Percentiles rank a stretch among this genome's conserved stretches.
These are phyloP conservation scores for Augochlora pura DNA, from an alignment of 1,140 invertebrate species.

Conservation along the genomic window DNA sequence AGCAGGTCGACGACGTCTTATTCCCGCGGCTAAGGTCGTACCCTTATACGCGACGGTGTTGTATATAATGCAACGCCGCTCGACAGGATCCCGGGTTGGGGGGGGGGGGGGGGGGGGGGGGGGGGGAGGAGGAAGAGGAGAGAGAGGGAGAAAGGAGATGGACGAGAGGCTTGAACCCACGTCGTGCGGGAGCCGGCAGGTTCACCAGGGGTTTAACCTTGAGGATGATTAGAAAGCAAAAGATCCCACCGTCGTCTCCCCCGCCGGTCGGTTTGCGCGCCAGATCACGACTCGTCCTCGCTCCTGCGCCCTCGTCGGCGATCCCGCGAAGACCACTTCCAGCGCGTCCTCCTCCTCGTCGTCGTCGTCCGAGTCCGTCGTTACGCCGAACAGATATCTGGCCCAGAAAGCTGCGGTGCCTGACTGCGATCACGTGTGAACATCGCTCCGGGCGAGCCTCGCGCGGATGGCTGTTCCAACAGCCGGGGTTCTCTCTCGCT, in stretches of 20 bases:
- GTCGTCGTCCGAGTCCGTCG: constrained; percentile 9
- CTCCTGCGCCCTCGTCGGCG: constrained; percentile 59
- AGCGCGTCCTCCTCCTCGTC: constrained; percentile 35
- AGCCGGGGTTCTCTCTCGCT: not conserved
- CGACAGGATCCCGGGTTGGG: too few relatives aligned
- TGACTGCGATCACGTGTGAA: constrained; percentile 25
- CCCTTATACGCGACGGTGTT: constrained; percentile 56
- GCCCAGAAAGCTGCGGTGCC: constrained; percentile 26
- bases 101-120: too few relatives aligned
- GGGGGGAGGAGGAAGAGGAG: too few relatives aligned
- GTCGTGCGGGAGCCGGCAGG: constrained; percentile 64
- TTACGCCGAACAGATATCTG: constrained; percentile 48
- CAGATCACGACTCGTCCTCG: constrained; percentile 72
- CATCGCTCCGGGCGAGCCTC: constrained; percentile 1
- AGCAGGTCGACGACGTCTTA: constrained; percentile 67
- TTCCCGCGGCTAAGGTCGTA: constrained; percentile 63
- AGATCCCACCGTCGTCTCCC: constrained; percentile 59
- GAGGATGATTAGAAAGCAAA: constrained; percentile 77
- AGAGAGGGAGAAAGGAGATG: not conserved
- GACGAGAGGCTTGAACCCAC: constrained; percentile 43
- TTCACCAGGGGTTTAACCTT: constrained; percentile 73
- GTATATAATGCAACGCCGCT: constrained; percentile 41
- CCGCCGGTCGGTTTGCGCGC: constrained; percentile 51
- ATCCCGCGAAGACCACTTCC: constrained; percentile 46
- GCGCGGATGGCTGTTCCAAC: not conserved